Evolutionary conservation across 2,888 invertebrate genomes (phyloP).

Genomic region (Selenia dentaria): DNA sequence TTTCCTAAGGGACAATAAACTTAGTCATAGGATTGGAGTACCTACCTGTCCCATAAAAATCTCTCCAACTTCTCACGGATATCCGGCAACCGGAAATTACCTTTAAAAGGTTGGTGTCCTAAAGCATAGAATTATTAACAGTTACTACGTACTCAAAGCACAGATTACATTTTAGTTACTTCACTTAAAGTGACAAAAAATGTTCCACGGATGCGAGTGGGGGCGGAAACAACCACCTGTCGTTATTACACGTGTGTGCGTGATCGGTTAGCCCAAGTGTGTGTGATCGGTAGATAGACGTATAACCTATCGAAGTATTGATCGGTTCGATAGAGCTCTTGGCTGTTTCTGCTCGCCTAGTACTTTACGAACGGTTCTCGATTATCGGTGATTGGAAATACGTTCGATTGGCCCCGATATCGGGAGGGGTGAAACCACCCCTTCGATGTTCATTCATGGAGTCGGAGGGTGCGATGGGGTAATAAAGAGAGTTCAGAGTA

Average conservation of each 20-base stretch:
- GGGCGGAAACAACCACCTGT: conserved; percentile 36
- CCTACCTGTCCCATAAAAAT: too few relatives aligned
- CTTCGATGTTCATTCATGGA: conserved; percentile 9
- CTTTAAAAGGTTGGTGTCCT: too few relatives aligned
- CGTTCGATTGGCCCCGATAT: conserved; percentile 44
- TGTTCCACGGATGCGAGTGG: conserved; percentile 17
- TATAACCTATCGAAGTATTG: conserved; percentile 52
- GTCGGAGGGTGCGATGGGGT: background rate
- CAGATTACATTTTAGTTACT: too few relatives aligned
- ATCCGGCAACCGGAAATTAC: too few relatives aligned
- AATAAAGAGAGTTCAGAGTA: background rate
- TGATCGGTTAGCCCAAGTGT: conserved; percentile 6
- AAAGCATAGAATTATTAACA: too few relatives aligned
- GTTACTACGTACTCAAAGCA: too few relatives aligned
- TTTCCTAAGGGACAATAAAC: too few relatives aligned
- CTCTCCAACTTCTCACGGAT: too few relatives aligned
- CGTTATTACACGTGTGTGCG: conserved; percentile 15
- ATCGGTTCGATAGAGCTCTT: conserved; percentile 69
- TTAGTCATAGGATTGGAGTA: too few relatives aligned
- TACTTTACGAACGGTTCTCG: conserved; percentile 77
- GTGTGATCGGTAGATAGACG: conserved; percentile 29
- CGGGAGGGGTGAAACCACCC: conserved; percentile 2
- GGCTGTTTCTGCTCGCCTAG: conserved; percentile 56
- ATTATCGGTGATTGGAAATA: conserved; percentile 79
- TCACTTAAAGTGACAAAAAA: conserved; percentile 11